Conservation (phyloP, 1,140 invertebrate species). For the Gryllus bimaculatus region DNA sequence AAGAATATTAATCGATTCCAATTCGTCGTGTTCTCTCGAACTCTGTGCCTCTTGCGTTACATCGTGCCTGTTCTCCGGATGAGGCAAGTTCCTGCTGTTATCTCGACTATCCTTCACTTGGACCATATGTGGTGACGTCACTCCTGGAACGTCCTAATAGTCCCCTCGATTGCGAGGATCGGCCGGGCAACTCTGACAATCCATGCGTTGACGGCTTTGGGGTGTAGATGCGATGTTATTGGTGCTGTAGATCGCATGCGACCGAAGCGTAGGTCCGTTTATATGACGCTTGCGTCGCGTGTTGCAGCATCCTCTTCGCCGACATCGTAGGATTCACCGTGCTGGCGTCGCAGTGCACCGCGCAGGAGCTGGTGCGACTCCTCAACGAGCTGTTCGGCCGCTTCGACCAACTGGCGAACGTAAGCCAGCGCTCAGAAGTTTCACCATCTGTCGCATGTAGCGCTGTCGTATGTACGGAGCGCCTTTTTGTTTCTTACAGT, state of each 20-base stretch:
- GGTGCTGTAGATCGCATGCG: too few species aligned
- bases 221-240: too few species aligned
- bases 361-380: conserved; percentile 65
- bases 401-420: conserved; percentile 84
- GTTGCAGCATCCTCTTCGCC: conserved; percentile 79
- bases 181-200: neutral
- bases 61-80: too few species aligned
- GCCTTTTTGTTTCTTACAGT: too few species aligned
- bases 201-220: too few species aligned
- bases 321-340: conserved; percentile 95
- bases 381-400: conserved; percentile 90
- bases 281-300: neutral
- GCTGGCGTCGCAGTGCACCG: conserved; percentile 73
- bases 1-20: too few species aligned
- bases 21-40: too few species aligned
- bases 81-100: neutral
- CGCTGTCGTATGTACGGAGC: too few species aligned
- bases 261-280: too few species aligned
- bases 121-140: neutral
- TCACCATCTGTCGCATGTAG: neutral
- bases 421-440: conserved; percentile 38
- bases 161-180: neutral
- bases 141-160: neutral
- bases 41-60: too few species aligned
- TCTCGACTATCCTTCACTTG: neutral